Evolutionary conservation across 1,140 invertebrate species (phyloP).

Genomic region (Atta cephalotes): DNA sequence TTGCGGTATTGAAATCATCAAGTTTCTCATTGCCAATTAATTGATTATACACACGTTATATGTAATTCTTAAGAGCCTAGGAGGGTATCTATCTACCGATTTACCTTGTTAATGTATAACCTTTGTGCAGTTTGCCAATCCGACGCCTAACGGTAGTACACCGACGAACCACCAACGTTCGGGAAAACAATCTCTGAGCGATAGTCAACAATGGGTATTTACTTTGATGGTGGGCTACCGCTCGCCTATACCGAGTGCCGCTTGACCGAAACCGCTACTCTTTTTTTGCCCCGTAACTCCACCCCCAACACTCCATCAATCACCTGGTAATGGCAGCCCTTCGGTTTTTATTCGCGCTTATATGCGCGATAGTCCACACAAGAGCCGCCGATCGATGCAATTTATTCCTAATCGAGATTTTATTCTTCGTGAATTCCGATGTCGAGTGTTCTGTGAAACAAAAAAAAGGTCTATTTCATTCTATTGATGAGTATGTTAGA

Average conservation of each 20-base stretch:
- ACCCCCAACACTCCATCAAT: conserved; percentile 63
- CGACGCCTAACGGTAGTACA: conserved; percentile 1
- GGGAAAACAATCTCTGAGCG: conserved; percentile 69
- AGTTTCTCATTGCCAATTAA: neutral
- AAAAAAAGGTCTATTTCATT: neutral
- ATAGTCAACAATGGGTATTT: conserved; percentile 71
- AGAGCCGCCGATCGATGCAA: conserved; percentile 35
- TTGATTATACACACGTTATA: neutral
- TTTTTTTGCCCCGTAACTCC: conserved; percentile 61
- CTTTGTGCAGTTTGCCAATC: neutral
- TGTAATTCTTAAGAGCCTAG: neutral
- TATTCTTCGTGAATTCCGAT: conserved; percentile 23
- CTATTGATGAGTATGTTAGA: neutral
- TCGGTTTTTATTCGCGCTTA: conserved; percentile 59
- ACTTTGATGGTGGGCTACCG: conserved; percentile 61
- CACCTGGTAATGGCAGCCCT: conserved; percentile 67
- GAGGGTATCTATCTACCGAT: neutral
- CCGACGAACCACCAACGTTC: conserved; percentile 46
- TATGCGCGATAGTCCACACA: conserved; percentile 30
- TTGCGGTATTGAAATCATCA: neutral
- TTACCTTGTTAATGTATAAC: neutral
- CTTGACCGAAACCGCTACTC: conserved; percentile 31
- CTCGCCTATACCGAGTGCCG: neutral
- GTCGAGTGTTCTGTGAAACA: neutral
- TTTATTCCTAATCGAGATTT: conserved; percentile 52